These are phyloP conservation scores for Macroglossus sobrinus DNA, from an alignment of 2,113 vertebrate species.

Conservation along the genomic window DNA sequence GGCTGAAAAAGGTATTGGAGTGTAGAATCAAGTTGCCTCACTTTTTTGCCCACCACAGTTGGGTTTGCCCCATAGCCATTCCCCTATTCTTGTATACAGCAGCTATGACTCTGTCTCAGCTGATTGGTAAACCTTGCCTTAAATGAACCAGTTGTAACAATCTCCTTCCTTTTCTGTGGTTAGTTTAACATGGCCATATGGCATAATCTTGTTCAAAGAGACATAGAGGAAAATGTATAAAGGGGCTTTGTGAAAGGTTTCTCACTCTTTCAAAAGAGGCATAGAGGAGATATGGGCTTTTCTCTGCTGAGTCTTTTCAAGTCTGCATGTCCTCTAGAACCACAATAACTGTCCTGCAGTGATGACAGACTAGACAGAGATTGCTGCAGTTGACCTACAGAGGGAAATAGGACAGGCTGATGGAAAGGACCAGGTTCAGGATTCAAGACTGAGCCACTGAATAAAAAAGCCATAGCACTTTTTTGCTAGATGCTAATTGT, in stretches of 20 bases:
- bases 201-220: neutral
- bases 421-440: neutral
- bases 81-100: neutral
- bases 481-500: neutral
- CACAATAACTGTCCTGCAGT: neutral
- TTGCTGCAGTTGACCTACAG: neutral
- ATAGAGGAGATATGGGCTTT: neutral
- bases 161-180: neutral
- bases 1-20: neutral
- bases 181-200: neutral
- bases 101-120: neutral
- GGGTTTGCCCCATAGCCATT: too few relatives aligned
- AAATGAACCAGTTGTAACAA: neutral
- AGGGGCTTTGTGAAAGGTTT: neutral
- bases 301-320: neutral
- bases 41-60: neutral
- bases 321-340: neutral
- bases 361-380: neutral
- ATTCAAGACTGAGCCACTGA: neutral
- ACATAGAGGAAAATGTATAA: neutral
- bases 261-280: neutral
- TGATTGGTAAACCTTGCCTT: neutral
- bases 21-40: neutral
- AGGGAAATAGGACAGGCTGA: too few relatives aligned
- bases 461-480: too few relatives aligned